Conservation (phyloP, 2,797 vertebrate species). For the Steatocranus sp. region DNA sequence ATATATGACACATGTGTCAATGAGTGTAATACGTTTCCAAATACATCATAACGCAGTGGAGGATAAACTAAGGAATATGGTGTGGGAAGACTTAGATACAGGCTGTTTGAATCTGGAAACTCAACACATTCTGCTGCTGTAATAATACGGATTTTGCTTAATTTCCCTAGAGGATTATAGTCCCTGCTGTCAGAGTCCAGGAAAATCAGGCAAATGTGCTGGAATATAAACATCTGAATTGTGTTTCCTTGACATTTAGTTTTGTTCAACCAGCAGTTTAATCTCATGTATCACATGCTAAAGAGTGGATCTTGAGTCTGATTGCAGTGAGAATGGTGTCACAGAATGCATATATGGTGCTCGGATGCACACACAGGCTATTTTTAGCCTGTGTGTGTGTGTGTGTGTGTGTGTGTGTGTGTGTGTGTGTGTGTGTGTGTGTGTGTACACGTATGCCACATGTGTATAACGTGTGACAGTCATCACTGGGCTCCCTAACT, state of each 20-base stretch:
- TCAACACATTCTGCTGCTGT: slow-evolving; percentile 28
- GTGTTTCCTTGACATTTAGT: slow-evolving; percentile 38
- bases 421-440: neutral
- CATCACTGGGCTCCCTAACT: slow-evolving; percentile 48
- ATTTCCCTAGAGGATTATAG: slow-evolving; percentile 48
- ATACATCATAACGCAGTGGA: neutral
- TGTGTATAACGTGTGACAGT: slow-evolving; percentile 50
- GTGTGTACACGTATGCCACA: neutral
- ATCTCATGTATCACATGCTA: slow-evolving; percentile 21
- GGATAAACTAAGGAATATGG: neutral
- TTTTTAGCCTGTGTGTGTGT: slow-evolving; percentile 39
- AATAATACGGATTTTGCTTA: slow-evolving; percentile 47
- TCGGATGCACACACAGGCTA: slow-evolving; percentile 15
- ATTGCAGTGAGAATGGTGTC: slow-evolving; percentile 16
- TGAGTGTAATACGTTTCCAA: neutral
- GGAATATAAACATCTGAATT: slow-evolving; percentile 34
- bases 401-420: neutral
- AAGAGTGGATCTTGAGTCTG: slow-evolving; percentile 18
- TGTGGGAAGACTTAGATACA: neutral
- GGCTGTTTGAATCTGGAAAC: slow-evolving; percentile 28
- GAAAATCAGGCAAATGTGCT: slow-evolving; percentile 29
- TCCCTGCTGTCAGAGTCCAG: slow-evolving; percentile 31
- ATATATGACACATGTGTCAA: neutral
- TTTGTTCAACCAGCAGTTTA: slow-evolving; percentile 40
- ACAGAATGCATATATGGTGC: slow-evolving; percentile 28